phyloP scores from a whole-genome alignment of 2,888 invertebrate genomes.

The Sphinx pinastri region DNA sequence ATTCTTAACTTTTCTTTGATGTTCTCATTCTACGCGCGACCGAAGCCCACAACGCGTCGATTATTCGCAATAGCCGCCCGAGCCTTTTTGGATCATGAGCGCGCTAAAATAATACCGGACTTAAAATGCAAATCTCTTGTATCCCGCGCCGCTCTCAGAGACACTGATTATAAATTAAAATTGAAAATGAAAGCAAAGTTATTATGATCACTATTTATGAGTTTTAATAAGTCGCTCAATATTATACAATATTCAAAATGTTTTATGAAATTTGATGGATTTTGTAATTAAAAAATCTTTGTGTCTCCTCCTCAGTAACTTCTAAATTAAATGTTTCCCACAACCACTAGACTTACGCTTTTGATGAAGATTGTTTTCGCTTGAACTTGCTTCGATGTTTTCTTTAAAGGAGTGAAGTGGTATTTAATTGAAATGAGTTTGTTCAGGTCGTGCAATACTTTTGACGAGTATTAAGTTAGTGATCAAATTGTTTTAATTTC shows the following conservation, averaged over 20 bases:
- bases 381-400: neutral
- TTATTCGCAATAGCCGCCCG: neutral
- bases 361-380: neutral
- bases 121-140: slow-evolving; percentile 26
- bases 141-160: slow-evolving; percentile 22
- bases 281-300: slow-evolving; percentile 35
- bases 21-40: too few species aligned
- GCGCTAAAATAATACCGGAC: slow-evolving; percentile 15
- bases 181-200: slow-evolving; percentile 29
- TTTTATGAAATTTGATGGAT: slow-evolving; percentile 11
- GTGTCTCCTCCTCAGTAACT: slow-evolving; percentile 39
- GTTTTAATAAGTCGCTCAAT: slow-evolving; percentile 24
- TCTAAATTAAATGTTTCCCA: slow-evolving; percentile 4
- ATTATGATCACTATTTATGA: slow-evolving; percentile 27
- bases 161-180: slow-evolving; percentile 29
- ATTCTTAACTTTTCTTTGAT: too few species aligned
- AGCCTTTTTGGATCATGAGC: neutral
- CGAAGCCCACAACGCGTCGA: too few species aligned
- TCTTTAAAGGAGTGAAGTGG: neutral
- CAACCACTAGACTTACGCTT: slow-evolving; percentile 6
- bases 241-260: slow-evolving; percentile 15
- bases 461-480: too few species aligned
- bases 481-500: too few species aligned
- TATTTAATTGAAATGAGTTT: neutral
- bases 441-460: neutral